Base-by-base conservation (phyloP, 2,888 invertebrate genomes). In the Caenorhabditis macrosperma region DNA sequence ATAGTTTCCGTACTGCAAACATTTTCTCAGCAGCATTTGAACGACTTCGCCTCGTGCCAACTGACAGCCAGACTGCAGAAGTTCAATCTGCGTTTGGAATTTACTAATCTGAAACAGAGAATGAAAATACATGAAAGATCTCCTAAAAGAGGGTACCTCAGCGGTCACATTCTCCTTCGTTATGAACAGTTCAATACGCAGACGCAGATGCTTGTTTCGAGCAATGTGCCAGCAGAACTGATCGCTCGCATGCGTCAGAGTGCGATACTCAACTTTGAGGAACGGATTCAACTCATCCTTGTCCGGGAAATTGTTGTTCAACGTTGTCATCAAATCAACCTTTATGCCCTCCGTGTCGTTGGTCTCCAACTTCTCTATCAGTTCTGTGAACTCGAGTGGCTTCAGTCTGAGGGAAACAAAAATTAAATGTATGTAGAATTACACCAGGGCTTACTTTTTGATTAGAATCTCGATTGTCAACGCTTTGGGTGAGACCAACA, bases 141-240 rank as follows among this genome's bases (percentile, higher is more conserved):
- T n/a, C n/a, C n/a, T n/a, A n/a, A n/a, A n/a, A n/a, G n/a, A n/a
- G 24, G 15, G 3, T 41, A 78, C 72, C 60, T 80, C 80, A 7
- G 75, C 41, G 2, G 66, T 61, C 41, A 76, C 64, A 22, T 74
- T 80, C 35, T 80, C 80, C 26, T 72, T 76, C 10, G 76, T 64
- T 26, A 80, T 80, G 50, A 76, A 71, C 15, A 80, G 41, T 28
- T 80, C 80, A 15, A 80, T 76, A 2, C 80, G 64, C 3, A 80
- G 41, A 24, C 72, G 61, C 22, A 80, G 30, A 15, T 67, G 67
- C 17, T 52, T 59, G 57, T 80, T 80, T 22, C 67, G 69, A 3
- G 76, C 69, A 20, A 80, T 69, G 20, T 80, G 80, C 80, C 80
- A 80, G 33, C 80, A 80, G 26, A 80, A 76, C 26, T 80, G 75